Percentiles rank a stretch among this genome's conserved stretches.
These are phyloP conservation scores for Heterodera carotae DNA, from an alignment of 1,140 invertebrate species.

Conservation along the genomic window DNA sequence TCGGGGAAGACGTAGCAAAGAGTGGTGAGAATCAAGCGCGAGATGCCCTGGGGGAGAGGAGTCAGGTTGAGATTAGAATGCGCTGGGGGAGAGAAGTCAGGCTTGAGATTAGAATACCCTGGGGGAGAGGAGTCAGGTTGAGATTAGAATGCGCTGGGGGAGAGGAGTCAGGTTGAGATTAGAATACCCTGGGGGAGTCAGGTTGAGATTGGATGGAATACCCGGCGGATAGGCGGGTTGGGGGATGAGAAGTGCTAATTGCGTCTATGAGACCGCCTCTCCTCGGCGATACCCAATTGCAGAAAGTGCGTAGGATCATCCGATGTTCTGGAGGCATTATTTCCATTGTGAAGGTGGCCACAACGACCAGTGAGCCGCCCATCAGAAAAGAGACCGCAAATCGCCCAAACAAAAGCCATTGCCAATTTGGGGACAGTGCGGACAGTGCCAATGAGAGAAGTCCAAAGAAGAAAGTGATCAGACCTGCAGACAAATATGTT, in stretches of 20 bases:
- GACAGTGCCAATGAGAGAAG: constrained; percentile 7
- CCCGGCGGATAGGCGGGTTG: too few species aligned
- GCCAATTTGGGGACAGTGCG: constrained; percentile 44
- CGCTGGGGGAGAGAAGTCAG: too few species aligned
- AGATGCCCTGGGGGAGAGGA: constrained; percentile 49
- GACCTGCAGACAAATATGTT: background rate
- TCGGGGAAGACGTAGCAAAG: constrained; percentile 62
- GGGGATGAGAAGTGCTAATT: too few species aligned
- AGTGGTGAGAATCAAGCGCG: constrained; percentile 56
- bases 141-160: too few species aligned
- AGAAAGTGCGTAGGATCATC: constrained; percentile 64
- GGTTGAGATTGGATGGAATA: background rate
- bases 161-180: too few species aligned
- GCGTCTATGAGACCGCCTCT: too few species aligned
- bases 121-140: too few species aligned
- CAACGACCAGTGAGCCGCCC: constrained; percentile 54
- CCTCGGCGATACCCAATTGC: constrained; percentile 66
- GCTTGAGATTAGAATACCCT: too few species aligned
- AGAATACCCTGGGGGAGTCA: too few species aligned
- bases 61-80: too few species aligned
- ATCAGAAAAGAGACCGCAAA: constrained; percentile 42
- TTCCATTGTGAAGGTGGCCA: constrained; percentile 42
- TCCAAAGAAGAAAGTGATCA: constrained; percentile 5
- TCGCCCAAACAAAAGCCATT: constrained; percentile 50
- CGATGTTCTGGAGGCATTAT: constrained; percentile 45